A percentile compares a stretch with the other conserved stretches of the same genome.
Evolutionary conservation across 2,888 invertebrate species (phyloP).

Genomic region (Coenonympha arcania): DNA sequence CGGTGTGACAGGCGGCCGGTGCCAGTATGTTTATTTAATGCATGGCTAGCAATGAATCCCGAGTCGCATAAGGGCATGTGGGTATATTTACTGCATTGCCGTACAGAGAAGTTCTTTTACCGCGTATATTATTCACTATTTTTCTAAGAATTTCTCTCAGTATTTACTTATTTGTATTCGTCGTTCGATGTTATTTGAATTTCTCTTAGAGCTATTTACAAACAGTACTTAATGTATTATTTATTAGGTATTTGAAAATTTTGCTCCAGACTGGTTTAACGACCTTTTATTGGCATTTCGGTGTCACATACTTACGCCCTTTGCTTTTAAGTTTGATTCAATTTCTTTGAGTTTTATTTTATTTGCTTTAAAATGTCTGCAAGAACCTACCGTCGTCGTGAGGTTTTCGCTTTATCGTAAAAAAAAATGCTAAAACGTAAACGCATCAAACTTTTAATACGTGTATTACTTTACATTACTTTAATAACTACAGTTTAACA

Average conservation of each 20-base stretch:
- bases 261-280: background rate
- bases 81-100: conserved; percentile 21
- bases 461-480: too few species aligned
- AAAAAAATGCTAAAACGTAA: too few species aligned
- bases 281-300: background rate
- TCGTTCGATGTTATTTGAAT: background rate
- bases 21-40: conserved; percentile 13
- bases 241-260: too few species aligned
- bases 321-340: background rate
- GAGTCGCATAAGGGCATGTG: conserved; percentile 14
- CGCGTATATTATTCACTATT: conserved; percentile 5
- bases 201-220: background rate
- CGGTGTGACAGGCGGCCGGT: conserved; percentile 1
- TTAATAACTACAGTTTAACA: too few species aligned
- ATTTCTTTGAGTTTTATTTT: too few species aligned
- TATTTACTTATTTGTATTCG: background rate
- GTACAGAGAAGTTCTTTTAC: conserved; percentile 18
- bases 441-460: too few species aligned
- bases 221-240: background rate
- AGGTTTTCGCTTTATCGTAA: too few species aligned
- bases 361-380: too few species aligned
- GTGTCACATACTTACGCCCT: background rate
- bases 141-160: background rate
- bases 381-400: too few species aligned
- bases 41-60: conserved; percentile 14